phyloP scores from a whole-genome alignment of 2,113 vertebrate species.

The Lynx canadensis region DNA sequence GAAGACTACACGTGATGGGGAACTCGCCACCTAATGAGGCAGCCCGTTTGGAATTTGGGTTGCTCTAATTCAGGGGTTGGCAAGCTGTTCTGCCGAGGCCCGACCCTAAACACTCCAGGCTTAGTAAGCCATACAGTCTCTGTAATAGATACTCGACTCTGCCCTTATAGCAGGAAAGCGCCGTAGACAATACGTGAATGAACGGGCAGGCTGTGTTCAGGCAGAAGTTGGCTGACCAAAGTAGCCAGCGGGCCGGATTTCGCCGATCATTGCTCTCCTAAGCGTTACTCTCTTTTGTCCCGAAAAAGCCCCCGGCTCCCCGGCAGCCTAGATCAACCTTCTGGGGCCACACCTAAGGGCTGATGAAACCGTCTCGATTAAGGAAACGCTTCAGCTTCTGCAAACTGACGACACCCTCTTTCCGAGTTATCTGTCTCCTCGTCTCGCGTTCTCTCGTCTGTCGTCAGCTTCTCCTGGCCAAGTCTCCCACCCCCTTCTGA shows the following conservation, averaged over 20 bases:
- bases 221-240: neutral
- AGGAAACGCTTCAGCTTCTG: neutral
- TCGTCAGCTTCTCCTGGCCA: neutral
- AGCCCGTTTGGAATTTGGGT: neutral
- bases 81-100: neutral
- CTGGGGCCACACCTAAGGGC: neutral
- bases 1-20: neutral
- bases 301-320: neutral
- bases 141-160: neutral
- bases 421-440: neutral
- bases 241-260: neutral
- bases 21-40: neutral
- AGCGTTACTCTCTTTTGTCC: neutral
- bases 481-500: neutral
- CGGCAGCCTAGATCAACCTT: neutral
- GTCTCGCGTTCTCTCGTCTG: neutral
- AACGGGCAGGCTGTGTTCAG: neutral
- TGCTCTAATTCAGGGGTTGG: neutral
- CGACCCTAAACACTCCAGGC: neutral
- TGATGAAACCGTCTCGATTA: neutral
- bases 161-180: neutral
- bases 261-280: neutral
- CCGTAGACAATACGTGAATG: accelerated
- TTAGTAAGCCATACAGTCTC: neutral
- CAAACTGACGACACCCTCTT: neutral